A percentile compares a stretch with the other conserved stretches of the same genome.
phyloP scores from a whole-genome alignment of 2,797 vertebrate species.

The Neosilurus hyrtlii region DNA sequence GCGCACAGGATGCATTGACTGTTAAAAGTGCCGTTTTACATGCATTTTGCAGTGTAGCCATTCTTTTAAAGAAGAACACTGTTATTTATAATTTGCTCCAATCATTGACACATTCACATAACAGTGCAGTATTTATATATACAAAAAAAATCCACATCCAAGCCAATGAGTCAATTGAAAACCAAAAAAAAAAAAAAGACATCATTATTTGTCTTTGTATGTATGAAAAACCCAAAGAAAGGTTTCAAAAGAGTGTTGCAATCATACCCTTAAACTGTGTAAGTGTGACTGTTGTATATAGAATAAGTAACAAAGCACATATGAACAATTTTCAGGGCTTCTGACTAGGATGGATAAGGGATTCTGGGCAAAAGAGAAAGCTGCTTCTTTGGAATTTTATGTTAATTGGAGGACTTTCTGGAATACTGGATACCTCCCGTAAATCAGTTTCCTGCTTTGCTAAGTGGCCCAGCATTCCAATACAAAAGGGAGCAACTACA shows the following conservation, averaged over 20 bases:
- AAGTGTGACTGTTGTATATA: conserved; percentile 65
- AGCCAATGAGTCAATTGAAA: conserved; percentile 77
- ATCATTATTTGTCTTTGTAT: conserved; percentile 71
- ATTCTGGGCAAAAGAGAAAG: conserved; percentile 67
- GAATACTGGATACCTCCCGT: conserved; percentile 69
- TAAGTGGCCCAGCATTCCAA: conserved; percentile 54
- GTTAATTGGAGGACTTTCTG: conserved; percentile 62
- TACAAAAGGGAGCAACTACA: conserved; percentile 58
- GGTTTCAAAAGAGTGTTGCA: conserved; percentile 65
- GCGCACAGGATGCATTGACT: conserved; percentile 65
- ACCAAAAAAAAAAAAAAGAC: conserved; percentile 66
- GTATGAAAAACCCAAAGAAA: conserved; percentile 72
- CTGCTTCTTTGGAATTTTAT: conserved; percentile 72
- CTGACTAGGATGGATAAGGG: conserved; percentile 66
- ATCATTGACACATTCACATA: conserved; percentile 67
- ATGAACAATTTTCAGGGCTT: conserved; percentile 71
- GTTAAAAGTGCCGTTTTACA: conserved; percentile 71
- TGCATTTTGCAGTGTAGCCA: conserved; percentile 60
- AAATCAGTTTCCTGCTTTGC: conserved; percentile 63
- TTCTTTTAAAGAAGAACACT: conserved; percentile 67
- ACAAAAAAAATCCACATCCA: conserved; percentile 64
- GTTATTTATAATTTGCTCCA: conserved; percentile 67
- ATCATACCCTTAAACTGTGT: conserved; percentile 74
- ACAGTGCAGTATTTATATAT: conserved; percentile 74
- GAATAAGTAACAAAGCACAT: conserved; percentile 69